phyloP scores from a whole-genome alignment of 2,888 invertebrate species.

The Hemistola chrysoprasaria region DNA sequence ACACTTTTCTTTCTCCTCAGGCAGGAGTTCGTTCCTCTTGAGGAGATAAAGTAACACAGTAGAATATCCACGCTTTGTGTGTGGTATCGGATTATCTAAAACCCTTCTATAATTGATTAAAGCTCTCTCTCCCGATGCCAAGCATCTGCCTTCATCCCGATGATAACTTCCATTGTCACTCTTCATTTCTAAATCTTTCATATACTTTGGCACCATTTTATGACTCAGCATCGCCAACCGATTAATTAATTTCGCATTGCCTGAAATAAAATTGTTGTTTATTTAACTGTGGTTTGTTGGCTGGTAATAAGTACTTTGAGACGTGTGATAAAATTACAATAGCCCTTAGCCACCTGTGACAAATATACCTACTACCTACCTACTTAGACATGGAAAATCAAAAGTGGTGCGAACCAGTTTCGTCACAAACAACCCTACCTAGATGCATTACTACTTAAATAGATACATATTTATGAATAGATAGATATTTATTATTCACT shows the following conservation, averaged over 20 bases:
- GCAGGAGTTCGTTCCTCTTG: slow-evolving; percentile 13
- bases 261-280: slow-evolving; percentile 13
- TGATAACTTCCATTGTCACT: slow-evolving; percentile 19
- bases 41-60: slow-evolving; percentile 16
- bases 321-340: too few relatives aligned
- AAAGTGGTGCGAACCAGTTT: too few relatives aligned
- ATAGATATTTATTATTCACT: too few relatives aligned
- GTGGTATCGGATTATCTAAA: not conserved
- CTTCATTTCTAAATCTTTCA: slow-evolving; percentile 23
- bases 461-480: too few relatives aligned
- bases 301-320: too few relatives aligned
- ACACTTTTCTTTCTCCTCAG: slow-evolving; percentile 10
- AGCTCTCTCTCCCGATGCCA: slow-evolving; percentile 19
- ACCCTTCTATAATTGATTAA: slow-evolving; percentile 11
- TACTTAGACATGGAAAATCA: too few relatives aligned
- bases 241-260: slow-evolving; percentile 6
- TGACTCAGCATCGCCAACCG: slow-evolving; percentile 21
- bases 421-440: too few relatives aligned
- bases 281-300: too few relatives aligned
- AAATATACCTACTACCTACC: too few relatives aligned
- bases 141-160: slow-evolving; percentile 21
- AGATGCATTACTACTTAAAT: too few relatives aligned
- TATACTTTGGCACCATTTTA: slow-evolving; percentile 26
- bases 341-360: too few relatives aligned
- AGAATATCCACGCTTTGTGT: slow-evolving; percentile 14